A percentile compares a stretch with the other conserved stretches of the same genome.
Conservation (phyloP, 2,888 invertebrate genomes). For the Kuschelorhynchus macadamiae region DNA sequence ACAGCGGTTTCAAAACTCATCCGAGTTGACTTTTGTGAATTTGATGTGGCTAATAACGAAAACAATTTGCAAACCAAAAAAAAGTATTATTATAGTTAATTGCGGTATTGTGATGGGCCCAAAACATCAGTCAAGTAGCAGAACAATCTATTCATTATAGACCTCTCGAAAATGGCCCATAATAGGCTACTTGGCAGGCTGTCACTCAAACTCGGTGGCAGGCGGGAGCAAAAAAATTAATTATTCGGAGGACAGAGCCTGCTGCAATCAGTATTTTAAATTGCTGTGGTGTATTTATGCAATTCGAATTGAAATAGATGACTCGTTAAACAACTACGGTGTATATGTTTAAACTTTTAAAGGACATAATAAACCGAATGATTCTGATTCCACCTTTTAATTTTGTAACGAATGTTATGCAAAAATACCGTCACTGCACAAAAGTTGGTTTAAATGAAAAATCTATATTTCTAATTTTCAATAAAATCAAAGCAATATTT, state of each 20-base stretch:
- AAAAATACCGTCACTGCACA: too few species aligned
- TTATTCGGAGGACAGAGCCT: not conserved
- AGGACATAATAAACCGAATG: too few species aligned
- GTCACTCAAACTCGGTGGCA: slow-evolving; percentile 9
- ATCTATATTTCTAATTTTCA: too few species aligned
- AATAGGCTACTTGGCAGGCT: slow-evolving; percentile 11
- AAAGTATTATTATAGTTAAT: not conserved
- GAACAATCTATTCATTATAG: slow-evolving; percentile 13
- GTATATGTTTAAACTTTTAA: too few species aligned
- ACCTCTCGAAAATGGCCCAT: slow-evolving; percentile 9
- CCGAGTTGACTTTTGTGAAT: not conserved
- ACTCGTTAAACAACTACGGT: too few species aligned
- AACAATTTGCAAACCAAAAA: not conserved
- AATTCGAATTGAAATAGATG: slow-evolving; percentile 5
- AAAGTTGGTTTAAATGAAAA: too few species aligned
- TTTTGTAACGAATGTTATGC: too few species aligned
- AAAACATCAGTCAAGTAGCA: slow-evolving; percentile 5
- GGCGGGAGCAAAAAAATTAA: slow-evolving; percentile 4
- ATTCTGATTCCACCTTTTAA: too few species aligned
- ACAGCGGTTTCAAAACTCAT: too few species aligned
- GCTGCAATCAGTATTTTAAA: slow-evolving; percentile 1
- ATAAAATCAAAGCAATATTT: too few species aligned
- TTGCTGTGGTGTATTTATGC: not conserved
- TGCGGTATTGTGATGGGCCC: not conserved
- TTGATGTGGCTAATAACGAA: not conserved